A percentile compares a stretch with the other conserved stretches of the same genome.
Evolutionary conservation across 1,140 invertebrate species (phyloP).

Genomic region (Trichogramma pretiosum): DNA sequence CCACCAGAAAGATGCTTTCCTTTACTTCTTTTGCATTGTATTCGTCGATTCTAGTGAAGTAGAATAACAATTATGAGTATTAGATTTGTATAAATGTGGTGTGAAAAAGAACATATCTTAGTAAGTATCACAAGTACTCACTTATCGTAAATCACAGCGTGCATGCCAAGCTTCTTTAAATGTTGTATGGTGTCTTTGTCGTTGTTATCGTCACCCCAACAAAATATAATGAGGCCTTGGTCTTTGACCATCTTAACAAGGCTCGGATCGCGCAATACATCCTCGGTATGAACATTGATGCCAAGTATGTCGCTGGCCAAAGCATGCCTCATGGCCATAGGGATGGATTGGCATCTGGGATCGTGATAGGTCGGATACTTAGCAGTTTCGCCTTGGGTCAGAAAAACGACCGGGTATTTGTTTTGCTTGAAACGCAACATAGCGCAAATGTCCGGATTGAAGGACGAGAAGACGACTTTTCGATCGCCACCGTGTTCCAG

Average conservation of each 20-base stretch:
- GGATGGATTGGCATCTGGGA: slow-evolving; percentile 69
- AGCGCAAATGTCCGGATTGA: slow-evolving; percentile 89
- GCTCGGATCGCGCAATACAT: slow-evolving; percentile 72
- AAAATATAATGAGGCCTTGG: slow-evolving; percentile 78
- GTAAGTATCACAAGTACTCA: slow-evolving; percentile 38
- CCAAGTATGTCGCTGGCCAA: slow-evolving; percentile 72
- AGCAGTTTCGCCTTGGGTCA: slow-evolving; percentile 76
- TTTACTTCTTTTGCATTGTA: slow-evolving; percentile 71
- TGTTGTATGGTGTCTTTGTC: slow-evolving; percentile 76
- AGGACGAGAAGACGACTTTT: slow-evolving; percentile 85
- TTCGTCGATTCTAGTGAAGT: slow-evolving; percentile 57
- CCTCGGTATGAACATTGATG: slow-evolving; percentile 85
- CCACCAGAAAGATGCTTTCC: slow-evolving; percentile 72
- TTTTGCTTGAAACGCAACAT: slow-evolving; percentile 91
- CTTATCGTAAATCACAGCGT: slow-evolving; percentile 92
- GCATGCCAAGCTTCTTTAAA: slow-evolving; percentile 77
- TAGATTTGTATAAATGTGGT: too few relatives aligned
- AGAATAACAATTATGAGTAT: too few relatives aligned
- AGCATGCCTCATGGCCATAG: slow-evolving; percentile 74
- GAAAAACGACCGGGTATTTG: slow-evolving; percentile 87
- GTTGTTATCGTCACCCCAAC: slow-evolving; percentile 95
- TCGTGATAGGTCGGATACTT: slow-evolving; percentile 78
- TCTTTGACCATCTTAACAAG: slow-evolving; percentile 70
- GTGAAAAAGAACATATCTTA: too few relatives aligned
- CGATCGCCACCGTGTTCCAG: slow-evolving; percentile 67